Percentiles rank a stretch among this genome's conserved stretches.
Evolutionary conservation across 2,888 invertebrate genomes (phyloP).

Genomic region (Tortrix viridana): DNA sequence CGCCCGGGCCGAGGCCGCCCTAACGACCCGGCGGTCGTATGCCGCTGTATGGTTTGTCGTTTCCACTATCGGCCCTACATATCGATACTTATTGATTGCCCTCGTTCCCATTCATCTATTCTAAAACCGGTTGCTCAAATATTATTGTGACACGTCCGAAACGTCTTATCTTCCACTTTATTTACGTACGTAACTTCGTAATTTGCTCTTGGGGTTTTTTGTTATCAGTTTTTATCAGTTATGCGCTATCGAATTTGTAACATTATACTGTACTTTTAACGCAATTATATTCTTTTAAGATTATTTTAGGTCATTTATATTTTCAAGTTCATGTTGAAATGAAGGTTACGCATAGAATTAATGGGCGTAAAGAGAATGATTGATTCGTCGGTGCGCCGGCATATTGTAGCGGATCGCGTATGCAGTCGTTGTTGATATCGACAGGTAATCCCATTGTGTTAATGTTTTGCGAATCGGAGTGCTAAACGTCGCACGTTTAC

Average conservation of each 20-base stretch:
- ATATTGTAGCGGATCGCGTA: constrained; percentile 3
- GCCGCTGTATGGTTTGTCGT: constrained; percentile 40
- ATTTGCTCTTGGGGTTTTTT: constrained; percentile 11
- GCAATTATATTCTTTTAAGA: constrained; percentile 11
- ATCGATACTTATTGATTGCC: constrained; percentile 56
- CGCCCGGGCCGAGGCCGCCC: constrained; percentile 41
- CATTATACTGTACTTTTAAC: constrained; percentile 11
- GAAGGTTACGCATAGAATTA: constrained; percentile 2
- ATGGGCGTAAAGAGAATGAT: constrained; percentile 8
- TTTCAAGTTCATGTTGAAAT: constrained; percentile 12
- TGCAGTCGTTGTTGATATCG: constrained; percentile 39
- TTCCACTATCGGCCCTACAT: constrained; percentile 40
- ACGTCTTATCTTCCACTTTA: constrained; percentile 4
- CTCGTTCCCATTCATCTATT: constrained; percentile 49
- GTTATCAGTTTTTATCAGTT: constrained; percentile 32
- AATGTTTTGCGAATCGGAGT: constrained; percentile 57
- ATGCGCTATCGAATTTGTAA: constrained; percentile 25
- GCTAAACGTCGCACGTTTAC: constrained; percentile 59
- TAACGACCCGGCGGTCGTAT: constrained; percentile 48
- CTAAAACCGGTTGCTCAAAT: constrained; percentile 30
- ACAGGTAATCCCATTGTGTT: constrained; percentile 51
- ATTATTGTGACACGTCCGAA: constrained; percentile 26
- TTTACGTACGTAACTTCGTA: constrained; percentile 18
- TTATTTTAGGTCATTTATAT: constrained; percentile 4
- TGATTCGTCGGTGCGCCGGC: constrained; percentile 14